Evolutionary conservation across 1,140 invertebrate genomes (phyloP).

Genomic region (Megalonaias nervosa): DNA sequence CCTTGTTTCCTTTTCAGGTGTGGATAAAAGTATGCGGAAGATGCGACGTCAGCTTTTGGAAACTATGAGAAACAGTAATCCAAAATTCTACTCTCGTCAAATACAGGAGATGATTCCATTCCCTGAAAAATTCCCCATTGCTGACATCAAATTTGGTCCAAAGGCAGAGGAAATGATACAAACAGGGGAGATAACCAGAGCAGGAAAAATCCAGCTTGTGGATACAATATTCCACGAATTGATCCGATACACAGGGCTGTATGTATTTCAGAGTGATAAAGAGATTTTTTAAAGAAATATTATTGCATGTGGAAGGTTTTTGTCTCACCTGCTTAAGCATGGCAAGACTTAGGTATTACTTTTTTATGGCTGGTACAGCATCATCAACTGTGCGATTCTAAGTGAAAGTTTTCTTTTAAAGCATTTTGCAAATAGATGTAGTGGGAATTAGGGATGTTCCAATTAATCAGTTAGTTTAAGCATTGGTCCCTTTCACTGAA

Average conservation of each 20-base stretch:
- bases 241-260: slow-evolving; percentile 34
- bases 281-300: no score
- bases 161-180: slow-evolving; percentile 35
- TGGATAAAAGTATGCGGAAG: slow-evolving; percentile 1
- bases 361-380: no score
- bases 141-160: slow-evolving; percentile 27
- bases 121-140: slow-evolving; percentile 35
- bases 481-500: no score
- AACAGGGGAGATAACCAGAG: slow-evolving; percentile 37
- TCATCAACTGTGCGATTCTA: no score
- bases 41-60: slow-evolving; percentile 34
- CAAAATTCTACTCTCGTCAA: slow-evolving; percentile 37
- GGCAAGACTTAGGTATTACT: no score
- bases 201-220: slow-evolving; percentile 35
- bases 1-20: no score
- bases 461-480: no score
- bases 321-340: no score
- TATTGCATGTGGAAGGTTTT: no score
- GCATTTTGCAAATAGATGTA: no score
- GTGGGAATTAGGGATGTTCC: no score
- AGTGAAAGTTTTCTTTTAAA: no score
- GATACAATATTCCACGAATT: slow-evolving; percentile 38
- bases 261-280: slow-evolving; percentile 2
- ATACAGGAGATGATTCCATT: slow-evolving; percentile 37
- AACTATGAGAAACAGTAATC: slow-evolving; percentile 38